A percentile compares a stretch with the other conserved stretches of the same genome.
These are phyloP conservation scores for Enhydra lutris DNA, from an alignment of 2,113 vertebrate species.

Conservation along the genomic window DNA sequence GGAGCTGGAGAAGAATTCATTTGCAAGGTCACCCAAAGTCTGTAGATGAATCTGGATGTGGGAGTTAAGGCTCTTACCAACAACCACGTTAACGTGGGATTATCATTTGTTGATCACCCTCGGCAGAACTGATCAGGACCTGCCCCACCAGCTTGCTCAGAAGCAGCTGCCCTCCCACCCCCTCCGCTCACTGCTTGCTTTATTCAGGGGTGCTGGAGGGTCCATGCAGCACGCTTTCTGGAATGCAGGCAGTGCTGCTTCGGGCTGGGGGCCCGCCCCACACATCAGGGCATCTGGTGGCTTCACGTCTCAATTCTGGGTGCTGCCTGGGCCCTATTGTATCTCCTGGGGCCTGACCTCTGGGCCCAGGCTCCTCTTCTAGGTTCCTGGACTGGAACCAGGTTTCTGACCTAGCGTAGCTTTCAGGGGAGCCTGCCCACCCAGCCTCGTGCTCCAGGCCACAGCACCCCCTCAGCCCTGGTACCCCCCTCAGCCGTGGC, in stretches of 20 bases:
- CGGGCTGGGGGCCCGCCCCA: not conserved
- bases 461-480: fast-evolving
- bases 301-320: not conserved
- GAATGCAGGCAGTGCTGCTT: not conserved
- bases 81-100: fast-evolving
- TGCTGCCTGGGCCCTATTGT: fast-evolving
- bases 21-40: not conserved
- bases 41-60: not conserved
- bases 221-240: not conserved
- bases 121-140: fast-evolving
- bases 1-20: not conserved
- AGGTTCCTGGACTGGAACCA: not conserved
- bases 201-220: too few relatives aligned
- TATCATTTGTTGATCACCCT: not conserved
- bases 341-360: too few relatives aligned
- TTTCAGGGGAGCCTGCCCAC: not conserved
- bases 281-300: not conserved
- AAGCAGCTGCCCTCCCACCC: fast-evolving
- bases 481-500: not conserved
- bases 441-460: not conserved
- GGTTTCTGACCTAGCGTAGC: not conserved
- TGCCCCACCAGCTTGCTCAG: not conserved
- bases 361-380: too few relatives aligned
- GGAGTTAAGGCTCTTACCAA: not conserved
- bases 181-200: not conserved